These are phyloP conservation scores for Diadegma fenestrale DNA, from an alignment of 2,888 invertebrate genomes.

Conservation along the genomic window DNA sequence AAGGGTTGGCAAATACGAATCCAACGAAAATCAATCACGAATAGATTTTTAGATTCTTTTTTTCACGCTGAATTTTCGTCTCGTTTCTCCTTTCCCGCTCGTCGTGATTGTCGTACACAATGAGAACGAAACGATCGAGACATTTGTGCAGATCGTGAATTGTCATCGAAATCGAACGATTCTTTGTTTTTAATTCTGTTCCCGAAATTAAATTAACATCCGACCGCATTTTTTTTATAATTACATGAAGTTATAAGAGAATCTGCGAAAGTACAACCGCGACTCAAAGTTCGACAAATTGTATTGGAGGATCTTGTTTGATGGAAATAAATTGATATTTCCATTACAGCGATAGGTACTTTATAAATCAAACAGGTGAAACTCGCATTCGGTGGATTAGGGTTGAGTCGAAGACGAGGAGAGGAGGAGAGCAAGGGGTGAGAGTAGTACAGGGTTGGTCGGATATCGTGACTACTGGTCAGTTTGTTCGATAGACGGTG, in stretches of 20 bases:
- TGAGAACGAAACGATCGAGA: too few species aligned
- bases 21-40: background rate
- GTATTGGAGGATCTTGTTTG: background rate
- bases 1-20: background rate
- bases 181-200: too few species aligned
- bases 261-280: background rate
- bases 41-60: background rate
- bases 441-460: constrained; percentile 62
- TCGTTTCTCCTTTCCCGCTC: background rate
- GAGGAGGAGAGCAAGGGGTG: constrained; percentile 25
- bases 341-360: background rate
- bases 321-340: background rate
- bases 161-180: too few species aligned
- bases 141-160: too few species aligned
- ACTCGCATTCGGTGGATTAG: constrained; percentile 46
- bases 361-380: constrained; percentile 70
- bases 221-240: background rate
- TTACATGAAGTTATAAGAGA: background rate
- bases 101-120: too few species aligned
- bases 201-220: background rate
- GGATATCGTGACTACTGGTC: constrained; percentile 85
- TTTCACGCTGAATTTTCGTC: background rate
- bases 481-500: constrained; percentile 85
- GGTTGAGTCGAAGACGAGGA: constrained; percentile 11
- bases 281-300: background rate